Evolutionary conservation across 2,113 vertebrate species (phyloP), one percentile per base, ranked within the genome.

Genomic region (Danionella cerebrum): DNA sequence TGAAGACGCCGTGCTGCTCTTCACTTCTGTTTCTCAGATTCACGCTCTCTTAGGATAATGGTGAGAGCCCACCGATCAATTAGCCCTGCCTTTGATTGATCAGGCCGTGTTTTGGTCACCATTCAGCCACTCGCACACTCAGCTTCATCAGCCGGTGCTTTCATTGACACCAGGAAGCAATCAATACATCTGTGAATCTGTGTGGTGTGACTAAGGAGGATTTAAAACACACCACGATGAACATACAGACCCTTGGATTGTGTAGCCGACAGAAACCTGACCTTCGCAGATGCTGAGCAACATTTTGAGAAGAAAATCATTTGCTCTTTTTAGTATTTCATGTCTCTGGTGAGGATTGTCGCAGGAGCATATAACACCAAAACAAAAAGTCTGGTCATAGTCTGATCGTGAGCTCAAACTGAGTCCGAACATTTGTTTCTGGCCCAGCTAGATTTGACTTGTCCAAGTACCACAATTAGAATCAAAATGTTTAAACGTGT

Each of bases 31-130:
- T 33, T 67, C 12, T 62, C 38, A 47, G 42, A 58, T 36, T 45
- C 35, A 1, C 33, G 50, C 29, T 58, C 52, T 59, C 29, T 65
- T 33, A 39, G 13, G 31, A 19, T 59, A 51, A 60, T 36, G 42
- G 45, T 53, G 54, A n/a, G 36, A 60, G 47, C 42, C 65, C 31
- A 41, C 50, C 55, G 52, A 72, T 72, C 70, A 72, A 72, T 72
- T 72, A 72, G 70, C 70, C 70, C 65, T 67, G 70, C 70, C 70
- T 72, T 47, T 45, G 47, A 59, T 72, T 72, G 70, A 72, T 72
- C 52, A 71, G 62, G n/a, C 62, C 44, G 14, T 27, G 14, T 66
- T 66, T 38, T 42, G 36, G 48, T 27, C 44, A 35, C 52, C 31
- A 39, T 41, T 47, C 29, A 19, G 39, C 45, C 60, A 58, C 41